phyloP scores from a whole-genome alignment of 1,140 invertebrate species.

The Aradophagus sp. region DNA sequence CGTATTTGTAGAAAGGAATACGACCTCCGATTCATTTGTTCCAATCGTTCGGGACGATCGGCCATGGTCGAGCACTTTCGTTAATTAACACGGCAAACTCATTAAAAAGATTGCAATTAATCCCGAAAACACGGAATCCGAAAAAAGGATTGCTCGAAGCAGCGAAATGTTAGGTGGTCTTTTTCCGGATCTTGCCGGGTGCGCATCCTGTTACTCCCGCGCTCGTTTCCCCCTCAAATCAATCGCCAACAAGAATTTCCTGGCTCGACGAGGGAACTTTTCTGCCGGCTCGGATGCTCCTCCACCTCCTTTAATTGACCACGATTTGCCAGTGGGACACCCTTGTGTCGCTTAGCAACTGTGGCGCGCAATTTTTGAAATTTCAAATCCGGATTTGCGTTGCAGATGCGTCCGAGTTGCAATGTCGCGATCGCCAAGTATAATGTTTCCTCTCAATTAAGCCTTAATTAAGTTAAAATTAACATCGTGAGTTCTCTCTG shows the following conservation, averaged over 20 bases:
- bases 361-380: conserved; percentile 62
- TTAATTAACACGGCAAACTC: conserved; percentile 54
- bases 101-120: conserved; percentile 54
- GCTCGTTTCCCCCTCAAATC: conserved; percentile 17
- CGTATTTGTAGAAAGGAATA: conserved; percentile 24
- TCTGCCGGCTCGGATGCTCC: conserved; percentile 33
- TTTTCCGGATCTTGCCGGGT: conserved; percentile 39
- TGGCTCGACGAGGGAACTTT: conserved; percentile 23
- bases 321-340: conserved; percentile 68
- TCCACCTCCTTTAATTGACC: conserved; percentile 70
- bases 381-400: conserved; percentile 72
- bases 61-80: conserved; percentile 28
- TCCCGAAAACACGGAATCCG: conserved; percentile 48
- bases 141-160: conserved; percentile 30
- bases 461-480: conserved; percentile 77
- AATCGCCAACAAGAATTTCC: conserved; percentile 43
- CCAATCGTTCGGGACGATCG: conserved; percentile 36
- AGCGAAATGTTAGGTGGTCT: conserved; percentile 35
- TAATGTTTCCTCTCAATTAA: conserved; percentile 77
- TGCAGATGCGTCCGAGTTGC: conserved; percentile 71
- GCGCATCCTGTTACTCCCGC: too few species aligned
- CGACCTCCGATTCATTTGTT: conserved; percentile 19
- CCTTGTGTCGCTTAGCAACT: conserved; percentile 48
- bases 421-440: conserved; percentile 72
- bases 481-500: conserved; percentile 73